phyloP scores from a whole-genome alignment of 2,888 invertebrate species.

The Eristalis arbustorum region DNA sequence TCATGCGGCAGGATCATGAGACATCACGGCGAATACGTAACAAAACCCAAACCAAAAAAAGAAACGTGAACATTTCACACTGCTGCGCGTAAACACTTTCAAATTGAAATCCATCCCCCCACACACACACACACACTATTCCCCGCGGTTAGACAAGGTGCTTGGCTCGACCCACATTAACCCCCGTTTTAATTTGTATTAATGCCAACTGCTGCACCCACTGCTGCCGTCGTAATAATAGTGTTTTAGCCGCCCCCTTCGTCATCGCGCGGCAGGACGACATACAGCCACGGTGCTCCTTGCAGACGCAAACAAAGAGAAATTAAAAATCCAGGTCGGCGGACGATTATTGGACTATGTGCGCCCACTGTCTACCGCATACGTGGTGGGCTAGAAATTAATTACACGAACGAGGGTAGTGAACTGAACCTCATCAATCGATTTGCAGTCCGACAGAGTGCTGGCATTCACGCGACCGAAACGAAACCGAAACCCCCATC shows the following conservation, averaged over 20 bases:
- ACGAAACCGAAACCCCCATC: background rate
- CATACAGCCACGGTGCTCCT: background rate
- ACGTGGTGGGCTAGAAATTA: constrained; percentile 8
- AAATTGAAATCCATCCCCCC: constrained; percentile 20
- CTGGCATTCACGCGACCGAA: background rate
- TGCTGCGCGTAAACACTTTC: constrained; percentile 10
- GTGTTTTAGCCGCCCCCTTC: constrained; percentile 3
- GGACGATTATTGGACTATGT: constrained; percentile 3
- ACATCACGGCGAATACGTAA: constrained; percentile 23
- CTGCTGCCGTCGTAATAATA: constrained; percentile 1
- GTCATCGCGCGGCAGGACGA: background rate
- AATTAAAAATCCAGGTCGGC: constrained; percentile 13
- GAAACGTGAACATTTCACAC: background rate
- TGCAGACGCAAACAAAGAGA: background rate
- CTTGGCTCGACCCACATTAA: constrained; percentile 6
- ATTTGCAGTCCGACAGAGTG: background rate
- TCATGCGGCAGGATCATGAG: background rate
- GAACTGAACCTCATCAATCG: constrained; percentile 16
- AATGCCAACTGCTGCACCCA: constrained; percentile 16
- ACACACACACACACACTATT: background rate
- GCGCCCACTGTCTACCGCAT: background rate
- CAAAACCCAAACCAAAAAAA: background rate
- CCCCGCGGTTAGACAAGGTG: background rate
- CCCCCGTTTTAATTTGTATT: constrained; percentile 37
- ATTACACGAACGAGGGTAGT: constrained; percentile 17